Conservation (phyloP, 2,797 vertebrate genomes). For the Sylvia borin region DNA sequence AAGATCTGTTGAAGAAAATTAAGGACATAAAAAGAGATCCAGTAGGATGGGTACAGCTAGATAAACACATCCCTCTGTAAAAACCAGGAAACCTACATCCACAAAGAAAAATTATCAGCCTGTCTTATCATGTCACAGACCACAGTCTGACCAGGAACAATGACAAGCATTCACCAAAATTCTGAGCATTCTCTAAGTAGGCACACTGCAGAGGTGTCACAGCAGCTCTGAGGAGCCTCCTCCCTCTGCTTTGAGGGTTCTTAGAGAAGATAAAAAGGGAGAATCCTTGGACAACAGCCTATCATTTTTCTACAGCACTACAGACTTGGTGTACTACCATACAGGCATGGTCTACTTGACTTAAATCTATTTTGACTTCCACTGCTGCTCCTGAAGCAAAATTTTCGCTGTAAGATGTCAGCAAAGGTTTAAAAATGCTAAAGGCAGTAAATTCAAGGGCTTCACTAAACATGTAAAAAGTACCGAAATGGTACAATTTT, state of each 20-base stretch:
- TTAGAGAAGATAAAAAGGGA: not conserved
- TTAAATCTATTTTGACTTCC: not conserved
- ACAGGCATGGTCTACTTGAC: not conserved
- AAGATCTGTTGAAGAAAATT: not conserved
- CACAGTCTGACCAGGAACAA: not conserved
- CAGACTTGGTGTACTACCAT: not conserved
- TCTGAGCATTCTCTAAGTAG: not conserved
- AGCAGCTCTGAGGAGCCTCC: not conserved
- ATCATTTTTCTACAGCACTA: not conserved
- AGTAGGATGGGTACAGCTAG: not conserved
- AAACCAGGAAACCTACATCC: not conserved
- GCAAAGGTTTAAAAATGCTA: constrained; percentile 14
- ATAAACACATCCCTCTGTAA: accelerated
- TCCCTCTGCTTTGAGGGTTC: not conserved
- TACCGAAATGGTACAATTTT: not conserved
- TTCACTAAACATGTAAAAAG: not conserved
- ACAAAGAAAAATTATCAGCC: not conserved
- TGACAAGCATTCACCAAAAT: not conserved
- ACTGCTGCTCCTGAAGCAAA: not conserved
- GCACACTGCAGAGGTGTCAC: accelerated
- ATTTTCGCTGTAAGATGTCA: not conserved
- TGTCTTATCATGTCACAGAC: not conserved
- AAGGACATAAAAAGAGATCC: not conserved
- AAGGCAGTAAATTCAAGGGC: not conserved
- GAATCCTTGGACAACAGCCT: not conserved